Evolutionary conservation across 2,888 invertebrate genomes (phyloP).

Genomic region (Dynastes hyllus): DNA sequence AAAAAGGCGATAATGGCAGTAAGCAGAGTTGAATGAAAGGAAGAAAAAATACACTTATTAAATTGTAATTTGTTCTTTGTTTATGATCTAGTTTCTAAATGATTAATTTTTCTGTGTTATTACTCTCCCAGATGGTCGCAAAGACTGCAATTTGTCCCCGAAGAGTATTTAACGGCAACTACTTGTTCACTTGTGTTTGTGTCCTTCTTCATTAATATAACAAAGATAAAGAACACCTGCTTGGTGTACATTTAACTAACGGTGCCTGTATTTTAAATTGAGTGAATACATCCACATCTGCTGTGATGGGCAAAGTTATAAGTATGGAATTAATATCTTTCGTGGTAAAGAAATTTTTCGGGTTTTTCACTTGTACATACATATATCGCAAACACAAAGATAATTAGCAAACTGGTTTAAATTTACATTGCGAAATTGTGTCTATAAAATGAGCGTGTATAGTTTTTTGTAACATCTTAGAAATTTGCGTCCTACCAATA

Average conservation of each 20-base stretch:
- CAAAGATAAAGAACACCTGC: slow-evolving; percentile 35
- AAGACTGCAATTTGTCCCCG: background rate
- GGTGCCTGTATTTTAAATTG: slow-evolving; percentile 17
- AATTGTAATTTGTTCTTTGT: background rate
- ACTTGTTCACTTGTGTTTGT: slow-evolving; percentile 19
- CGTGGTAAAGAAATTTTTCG: background rate
- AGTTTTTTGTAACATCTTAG: too few relatives aligned
- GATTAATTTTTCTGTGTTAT: background rate
- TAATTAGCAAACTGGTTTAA: too few relatives aligned
- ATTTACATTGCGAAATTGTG: too few relatives aligned
- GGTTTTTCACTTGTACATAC: background rate
- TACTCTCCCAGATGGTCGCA: too few relatives aligned
- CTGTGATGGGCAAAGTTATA: background rate
- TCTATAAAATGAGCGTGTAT: too few relatives aligned
- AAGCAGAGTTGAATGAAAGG: background rate
- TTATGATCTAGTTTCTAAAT: background rate
- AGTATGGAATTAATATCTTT: slow-evolving; percentile 6
- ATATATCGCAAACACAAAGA: background rate
- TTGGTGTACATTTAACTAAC: slow-evolving; percentile 37
- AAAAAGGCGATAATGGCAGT: background rate
- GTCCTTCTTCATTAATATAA: slow-evolving; percentile 24
- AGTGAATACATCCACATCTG: slow-evolving; percentile 29
- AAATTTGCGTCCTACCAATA: too few relatives aligned
- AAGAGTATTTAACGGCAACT: background rate
- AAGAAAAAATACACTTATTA: background rate